These are phyloP conservation scores for Catharus fuscescens DNA, from an alignment of 2,113 vertebrate genomes.

Conservation along the genomic window DNA sequence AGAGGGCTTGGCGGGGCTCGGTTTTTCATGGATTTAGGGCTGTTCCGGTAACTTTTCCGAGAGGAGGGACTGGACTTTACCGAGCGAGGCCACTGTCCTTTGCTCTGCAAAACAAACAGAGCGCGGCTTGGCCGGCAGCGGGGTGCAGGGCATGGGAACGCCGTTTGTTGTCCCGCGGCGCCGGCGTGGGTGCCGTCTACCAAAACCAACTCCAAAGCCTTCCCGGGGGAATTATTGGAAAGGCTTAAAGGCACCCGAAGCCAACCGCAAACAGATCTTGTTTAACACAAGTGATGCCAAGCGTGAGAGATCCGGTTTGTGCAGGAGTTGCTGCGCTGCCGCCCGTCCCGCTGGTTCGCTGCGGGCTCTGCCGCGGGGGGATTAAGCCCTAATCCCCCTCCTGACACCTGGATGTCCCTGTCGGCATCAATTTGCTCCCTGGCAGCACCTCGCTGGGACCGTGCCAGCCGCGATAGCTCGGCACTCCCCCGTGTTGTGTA, in stretches of 20 bases:
- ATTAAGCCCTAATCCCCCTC: slow-evolving; percentile 58
- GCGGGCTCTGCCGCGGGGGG: background rate
- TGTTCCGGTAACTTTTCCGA: background rate
- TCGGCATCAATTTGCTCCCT: background rate
- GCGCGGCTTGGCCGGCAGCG: background rate
- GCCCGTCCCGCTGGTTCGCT: background rate
- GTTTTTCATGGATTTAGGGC: background rate
- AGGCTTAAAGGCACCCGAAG: background rate
- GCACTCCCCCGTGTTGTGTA: rapidly evolving
- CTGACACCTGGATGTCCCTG: slow-evolving; percentile 9
- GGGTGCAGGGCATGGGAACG: background rate
- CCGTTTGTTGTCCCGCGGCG: background rate
- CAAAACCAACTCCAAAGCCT: background rate
- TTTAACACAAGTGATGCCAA: background rate
- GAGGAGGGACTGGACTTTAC: slow-evolving; percentile 2
- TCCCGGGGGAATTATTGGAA: background rate
- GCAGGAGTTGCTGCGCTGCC: background rate
- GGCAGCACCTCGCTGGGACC: background rate
- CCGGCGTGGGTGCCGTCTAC: background rate
- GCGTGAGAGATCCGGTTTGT: background rate
- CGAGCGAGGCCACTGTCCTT: slow-evolving; percentile 31
- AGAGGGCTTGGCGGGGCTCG: background rate
- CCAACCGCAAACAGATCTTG: background rate
- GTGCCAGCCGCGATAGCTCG: background rate
- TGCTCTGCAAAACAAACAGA: slow-evolving; percentile 42